These are phyloP conservation scores for Monopterus albus DNA, from an alignment of 2,113 vertebrate genomes.

Conservation along the genomic window DNA sequence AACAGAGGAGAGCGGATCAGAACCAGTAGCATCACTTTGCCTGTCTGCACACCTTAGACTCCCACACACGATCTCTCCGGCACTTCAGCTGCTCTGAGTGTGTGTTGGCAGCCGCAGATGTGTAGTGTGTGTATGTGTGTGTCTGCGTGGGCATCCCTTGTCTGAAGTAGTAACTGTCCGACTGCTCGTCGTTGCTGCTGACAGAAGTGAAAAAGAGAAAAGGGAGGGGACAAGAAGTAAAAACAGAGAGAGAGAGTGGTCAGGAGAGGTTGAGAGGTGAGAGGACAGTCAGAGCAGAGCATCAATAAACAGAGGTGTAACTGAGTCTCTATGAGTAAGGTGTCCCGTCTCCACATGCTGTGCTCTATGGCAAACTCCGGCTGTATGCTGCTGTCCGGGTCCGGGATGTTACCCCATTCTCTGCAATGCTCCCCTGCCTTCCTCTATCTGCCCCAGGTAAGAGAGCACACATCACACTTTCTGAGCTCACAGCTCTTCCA, in stretches of 20 bases:
- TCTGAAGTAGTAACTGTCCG: slow-evolving; percentile 42
- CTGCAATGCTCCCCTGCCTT: slow-evolving; percentile 93
- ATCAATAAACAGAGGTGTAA: slow-evolving; percentile 36
- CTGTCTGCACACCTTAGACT: slow-evolving; percentile 40
- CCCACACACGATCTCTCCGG: not conserved
- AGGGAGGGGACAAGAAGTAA: slow-evolving; percentile 29
- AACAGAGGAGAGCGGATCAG: slow-evolving; percentile 59
- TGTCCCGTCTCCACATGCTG: slow-evolving; percentile 90
- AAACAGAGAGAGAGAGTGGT: slow-evolving; percentile 8
- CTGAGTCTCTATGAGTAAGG: slow-evolving; percentile 77
- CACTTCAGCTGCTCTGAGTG: slow-evolving; percentile 26
- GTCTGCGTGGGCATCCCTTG: slow-evolving; percentile 50
- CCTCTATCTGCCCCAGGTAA: slow-evolving; percentile 98
- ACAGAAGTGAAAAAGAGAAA: slow-evolving; percentile 16
- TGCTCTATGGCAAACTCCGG: slow-evolving; percentile 97
- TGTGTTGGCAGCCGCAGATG: slow-evolving; percentile 14
- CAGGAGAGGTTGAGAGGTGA: slow-evolving; percentile 69
- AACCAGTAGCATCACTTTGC: slow-evolving; percentile 52
- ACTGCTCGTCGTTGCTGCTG: slow-evolving; percentile 27
- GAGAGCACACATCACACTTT: slow-evolving; percentile 49
- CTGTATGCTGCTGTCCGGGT: slow-evolving; percentile 94
- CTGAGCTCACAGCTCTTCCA: not conserved
- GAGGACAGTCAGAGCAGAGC: slow-evolving; percentile 50
- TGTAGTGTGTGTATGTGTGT: slow-evolving; percentile 24
- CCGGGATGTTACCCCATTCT: slow-evolving; percentile 93